phyloP scores from a whole-genome alignment of 2,888 invertebrate species.

The Schizaphis graminum region DNA sequence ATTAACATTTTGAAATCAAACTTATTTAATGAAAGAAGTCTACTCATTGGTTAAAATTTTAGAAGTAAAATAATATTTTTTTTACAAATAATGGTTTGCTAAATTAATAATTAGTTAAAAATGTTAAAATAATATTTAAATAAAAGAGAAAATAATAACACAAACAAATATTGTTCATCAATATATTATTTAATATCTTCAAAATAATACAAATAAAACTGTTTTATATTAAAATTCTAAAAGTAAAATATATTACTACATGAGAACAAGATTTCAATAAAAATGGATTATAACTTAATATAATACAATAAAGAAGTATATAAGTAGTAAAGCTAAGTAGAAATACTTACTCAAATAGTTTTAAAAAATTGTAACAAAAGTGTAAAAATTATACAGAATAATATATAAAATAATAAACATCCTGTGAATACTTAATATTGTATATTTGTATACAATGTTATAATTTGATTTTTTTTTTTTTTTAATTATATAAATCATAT shows the following conservation, averaged over 20 bases:
- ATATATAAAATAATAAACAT: background rate
- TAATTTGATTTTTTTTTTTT: background rate
- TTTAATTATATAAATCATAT: background rate
- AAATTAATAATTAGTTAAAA: background rate
- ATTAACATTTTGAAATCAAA: too few species aligned
- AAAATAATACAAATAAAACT: background rate
- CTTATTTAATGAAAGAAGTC: too few species aligned
- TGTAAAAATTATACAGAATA: conserved; percentile 26
- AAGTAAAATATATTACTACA: background rate
- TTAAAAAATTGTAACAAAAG: conserved; percentile 23
- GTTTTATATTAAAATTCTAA: background rate
- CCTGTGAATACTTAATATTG: background rate
- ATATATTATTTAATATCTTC: conserved; percentile 20
- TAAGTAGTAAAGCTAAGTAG: background rate
- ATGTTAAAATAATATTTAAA: background rate
- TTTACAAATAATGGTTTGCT: background rate
- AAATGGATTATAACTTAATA: background rate
- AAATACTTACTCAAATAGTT: background rate
- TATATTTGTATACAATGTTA: background rate
- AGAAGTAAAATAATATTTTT: background rate
- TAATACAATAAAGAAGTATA: background rate
- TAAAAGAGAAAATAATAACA: background rate
- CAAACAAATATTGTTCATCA: background rate
- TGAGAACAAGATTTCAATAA: background rate
- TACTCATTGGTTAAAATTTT: background rate